A percentile compares a stretch with the other conserved stretches of the same genome.
phyloP scores from a whole-genome alignment of 2,113 vertebrate species.

The Macrotis lagotis region DNA sequence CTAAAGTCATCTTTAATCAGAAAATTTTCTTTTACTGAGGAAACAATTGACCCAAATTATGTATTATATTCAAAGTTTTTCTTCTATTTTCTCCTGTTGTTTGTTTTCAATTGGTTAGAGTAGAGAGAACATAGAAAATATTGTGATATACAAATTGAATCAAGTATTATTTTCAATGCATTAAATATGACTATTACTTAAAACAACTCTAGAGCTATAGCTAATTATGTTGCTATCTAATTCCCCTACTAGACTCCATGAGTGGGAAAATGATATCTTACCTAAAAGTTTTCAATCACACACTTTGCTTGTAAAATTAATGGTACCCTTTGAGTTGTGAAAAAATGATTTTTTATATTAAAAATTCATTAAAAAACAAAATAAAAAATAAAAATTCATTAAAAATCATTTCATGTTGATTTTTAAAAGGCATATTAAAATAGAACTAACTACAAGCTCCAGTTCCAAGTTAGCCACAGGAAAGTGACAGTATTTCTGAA shows the following conservation, averaged over 20 bases:
- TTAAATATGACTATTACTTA: background rate
- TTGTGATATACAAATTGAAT: slow-evolving; percentile 18
- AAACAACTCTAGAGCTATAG: slow-evolving; percentile 6
- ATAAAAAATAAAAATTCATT: too few species aligned
- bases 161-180: slow-evolving; percentile 38
- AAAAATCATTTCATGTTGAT: slow-evolving; percentile 30
- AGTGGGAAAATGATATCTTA: background rate
- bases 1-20: background rate
- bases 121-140: background rate
- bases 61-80: background rate
- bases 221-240: background rate
- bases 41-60: background rate
- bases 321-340: background rate
- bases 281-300: background rate
- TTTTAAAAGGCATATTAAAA: slow-evolving; percentile 35
- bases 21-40: background rate
- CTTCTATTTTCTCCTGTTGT: background rate
- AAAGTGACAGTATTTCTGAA: background rate
- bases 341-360: too few species aligned
- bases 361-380: too few species aligned
- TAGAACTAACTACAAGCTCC: background rate
- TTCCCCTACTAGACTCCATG: background rate
- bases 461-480: background rate
- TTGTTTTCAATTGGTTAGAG: background rate
- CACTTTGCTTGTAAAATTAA: background rate